Conservation (phyloP, 1,140 invertebrate genomes). For the Macrostomum lignano region DNA sequence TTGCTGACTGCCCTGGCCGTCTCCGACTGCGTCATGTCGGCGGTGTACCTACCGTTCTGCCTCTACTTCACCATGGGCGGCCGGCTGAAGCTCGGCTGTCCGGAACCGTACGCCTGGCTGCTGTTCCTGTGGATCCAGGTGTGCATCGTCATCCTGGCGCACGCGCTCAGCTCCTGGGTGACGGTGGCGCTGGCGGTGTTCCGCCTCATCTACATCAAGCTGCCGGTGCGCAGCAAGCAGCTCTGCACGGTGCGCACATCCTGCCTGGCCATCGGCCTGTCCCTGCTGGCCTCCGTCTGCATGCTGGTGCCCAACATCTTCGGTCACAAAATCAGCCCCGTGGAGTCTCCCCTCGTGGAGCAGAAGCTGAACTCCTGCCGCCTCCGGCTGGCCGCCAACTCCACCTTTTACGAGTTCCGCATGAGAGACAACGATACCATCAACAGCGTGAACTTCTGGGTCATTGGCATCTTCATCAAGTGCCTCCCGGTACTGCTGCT, state of each 20-base stretch:
- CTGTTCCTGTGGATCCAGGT: background rate
- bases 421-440: background rate
- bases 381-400: constrained; percentile 4
- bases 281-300: background rate
- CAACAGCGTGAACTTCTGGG: constrained; percentile 5
- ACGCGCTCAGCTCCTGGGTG: constrained; percentile 4
- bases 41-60: no score
- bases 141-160: background rate
- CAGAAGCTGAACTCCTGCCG: background rate
- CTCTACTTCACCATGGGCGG: no score
- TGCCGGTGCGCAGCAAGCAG: no score
- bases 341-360: background rate
- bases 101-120: background rate
- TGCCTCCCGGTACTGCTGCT: background rate
- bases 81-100: no score
- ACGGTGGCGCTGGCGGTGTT: constrained; percentile 1
- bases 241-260: no score
- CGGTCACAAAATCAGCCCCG: constrained; percentile 2
- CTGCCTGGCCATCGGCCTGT: constrained; percentile 6
- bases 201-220: background rate
- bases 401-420: background rate
- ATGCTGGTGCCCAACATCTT: constrained; percentile 4
- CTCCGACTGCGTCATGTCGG: no score
- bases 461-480: constrained; percentile 5
- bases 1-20: no score